Percentiles rank a stretch among this genome's conserved stretches.
phyloP scores from a whole-genome alignment of 1,140 invertebrate species.

The Drosophila oshimai region DNA sequence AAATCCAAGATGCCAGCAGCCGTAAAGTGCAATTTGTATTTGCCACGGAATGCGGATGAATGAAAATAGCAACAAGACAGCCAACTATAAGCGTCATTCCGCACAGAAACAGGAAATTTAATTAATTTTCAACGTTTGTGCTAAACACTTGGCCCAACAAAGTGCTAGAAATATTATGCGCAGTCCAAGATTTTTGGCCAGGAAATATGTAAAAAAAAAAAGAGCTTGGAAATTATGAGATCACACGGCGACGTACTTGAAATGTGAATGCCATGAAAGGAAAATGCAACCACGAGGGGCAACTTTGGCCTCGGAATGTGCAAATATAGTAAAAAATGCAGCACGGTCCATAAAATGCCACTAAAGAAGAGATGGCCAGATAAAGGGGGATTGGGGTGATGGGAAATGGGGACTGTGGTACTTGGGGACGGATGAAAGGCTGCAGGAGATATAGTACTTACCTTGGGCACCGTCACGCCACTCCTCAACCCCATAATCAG shows the following conservation, averaged over 20 bases:
- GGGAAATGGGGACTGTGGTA: not conserved
- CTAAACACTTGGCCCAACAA: slow-evolving; percentile 53
- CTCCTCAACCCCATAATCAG: slow-evolving; percentile 83
- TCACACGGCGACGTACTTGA: slow-evolving; percentile 55
- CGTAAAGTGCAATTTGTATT: slow-evolving; percentile 27
- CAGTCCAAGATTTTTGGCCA: slow-evolving; percentile 31
- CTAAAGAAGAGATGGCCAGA: slow-evolving; percentile 10
- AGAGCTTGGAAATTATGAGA: slow-evolving; percentile 37
- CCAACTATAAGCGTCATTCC: slow-evolving; percentile 36
- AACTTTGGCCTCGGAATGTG: slow-evolving; percentile 1
- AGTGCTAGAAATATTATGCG: not conserved
- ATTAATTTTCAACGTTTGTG: slow-evolving; percentile 70
- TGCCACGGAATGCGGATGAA: slow-evolving; percentile 16
- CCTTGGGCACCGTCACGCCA: slow-evolving; percentile 82
- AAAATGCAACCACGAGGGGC: slow-evolving; percentile 40
- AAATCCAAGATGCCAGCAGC: slow-evolving; percentile 19
- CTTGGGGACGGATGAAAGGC: not conserved
- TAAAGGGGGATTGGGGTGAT: not conserved
- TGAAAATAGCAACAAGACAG: slow-evolving; percentile 10
- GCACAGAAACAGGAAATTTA: slow-evolving; percentile 48
- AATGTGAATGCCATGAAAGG: slow-evolving; percentile 58
- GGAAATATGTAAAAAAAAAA: not conserved
- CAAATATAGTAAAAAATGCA: slow-evolving; percentile 37
- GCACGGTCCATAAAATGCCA: slow-evolving; percentile 58
- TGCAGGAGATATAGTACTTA: slow-evolving; percentile 61